Base-by-base conservation (phyloP, 2,113 vertebrate genomes). In the Carassius gibelio region DNA sequence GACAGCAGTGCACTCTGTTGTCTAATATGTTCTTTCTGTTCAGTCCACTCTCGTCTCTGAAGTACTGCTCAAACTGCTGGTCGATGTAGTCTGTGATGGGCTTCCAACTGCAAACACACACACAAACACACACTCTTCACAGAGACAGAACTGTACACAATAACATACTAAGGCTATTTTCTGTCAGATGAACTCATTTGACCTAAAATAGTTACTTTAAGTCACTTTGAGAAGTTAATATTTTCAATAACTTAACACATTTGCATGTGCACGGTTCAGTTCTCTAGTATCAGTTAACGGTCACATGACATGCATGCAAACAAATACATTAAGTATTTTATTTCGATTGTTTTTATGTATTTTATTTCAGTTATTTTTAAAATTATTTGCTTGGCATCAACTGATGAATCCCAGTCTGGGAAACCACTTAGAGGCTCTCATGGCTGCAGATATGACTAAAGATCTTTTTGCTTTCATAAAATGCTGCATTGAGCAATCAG, bases 31-130 rank as follows among this genome's bases (percentile, higher is more conserved):
- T 50, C 48, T 50, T 50, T 50, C 48, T 50, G 48, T 50, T 50
- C 48, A 50, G 11, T 50, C 48, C 48, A 13, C 48, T 50, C 48
- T 50, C 48, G 11, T 50, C 48, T 50, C 48, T 50, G 48, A 50
- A 50, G 48, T 50, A 50, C 48, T 50, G 48, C 11, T 50, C 48
- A 50, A 50, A 50, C 48, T 50, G 48, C 48, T 50, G 48, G 48
- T 50, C 48, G 3, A 13, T 13, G 48, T 50, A 50, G 90, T 99
- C 98, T 0, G 97, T 98, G 92, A 99, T 97, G 5, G 97, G 95
- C 92, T 97, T 99, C 98, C 98, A 99, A 92, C 98, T 99, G 48
- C 4, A 23, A 86, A 86, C 76, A 69, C 76, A 80, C 36, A 38
- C n/a, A 61, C 69, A 80, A 15, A 36, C n/a, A 45, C 62, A 57